These are phyloP conservation scores for Epizoanthus scotinus DNA, from an alignment of 92 coral and sea anemone species.

Conservation along the genomic window DNA sequence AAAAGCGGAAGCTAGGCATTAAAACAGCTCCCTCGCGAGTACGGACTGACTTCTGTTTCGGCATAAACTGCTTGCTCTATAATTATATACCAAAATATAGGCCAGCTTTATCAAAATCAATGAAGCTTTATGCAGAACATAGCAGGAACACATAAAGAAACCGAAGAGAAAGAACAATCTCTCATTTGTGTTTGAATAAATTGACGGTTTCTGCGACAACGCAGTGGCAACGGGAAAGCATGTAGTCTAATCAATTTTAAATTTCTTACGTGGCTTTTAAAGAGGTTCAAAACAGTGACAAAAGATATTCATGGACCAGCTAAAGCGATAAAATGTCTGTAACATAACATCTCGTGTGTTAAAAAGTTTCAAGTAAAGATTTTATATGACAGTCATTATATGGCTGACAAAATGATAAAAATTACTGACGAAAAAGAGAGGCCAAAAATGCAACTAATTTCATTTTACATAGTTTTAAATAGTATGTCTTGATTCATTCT, in stretches of 20 bases:
- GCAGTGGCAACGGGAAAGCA: conserved; percentile 2
- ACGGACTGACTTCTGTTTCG: background rate
- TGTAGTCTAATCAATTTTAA: conserved; percentile 14
- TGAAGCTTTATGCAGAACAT: background rate
- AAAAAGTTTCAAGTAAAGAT: too few relatives aligned
- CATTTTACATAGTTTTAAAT: too few relatives aligned
- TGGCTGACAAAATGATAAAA: too few relatives aligned
- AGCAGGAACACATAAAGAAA: background rate
- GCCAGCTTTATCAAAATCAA: background rate
- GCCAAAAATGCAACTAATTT: too few relatives aligned
- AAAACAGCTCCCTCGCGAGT: background rate
- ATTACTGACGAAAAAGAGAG: too few relatives aligned
- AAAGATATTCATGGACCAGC: too few relatives aligned
- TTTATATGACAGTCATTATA: too few relatives aligned
- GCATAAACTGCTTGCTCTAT: background rate
- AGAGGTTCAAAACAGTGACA: background rate
- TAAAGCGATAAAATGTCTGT: background rate
- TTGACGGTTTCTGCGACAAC: conserved; percentile 14
- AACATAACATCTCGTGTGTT: too few relatives aligned
- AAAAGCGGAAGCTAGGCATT: conserved; percentile 4
- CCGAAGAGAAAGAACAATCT: background rate
- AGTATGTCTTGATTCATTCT: too few relatives aligned
- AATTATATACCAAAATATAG: background rate
- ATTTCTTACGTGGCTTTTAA: conserved; percentile 14
- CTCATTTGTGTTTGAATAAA: conserved; percentile 1